Evolutionary conservation across 2,797 vertebrate genomes (phyloP).

Genomic region (Benthosema pterotum): DNA sequence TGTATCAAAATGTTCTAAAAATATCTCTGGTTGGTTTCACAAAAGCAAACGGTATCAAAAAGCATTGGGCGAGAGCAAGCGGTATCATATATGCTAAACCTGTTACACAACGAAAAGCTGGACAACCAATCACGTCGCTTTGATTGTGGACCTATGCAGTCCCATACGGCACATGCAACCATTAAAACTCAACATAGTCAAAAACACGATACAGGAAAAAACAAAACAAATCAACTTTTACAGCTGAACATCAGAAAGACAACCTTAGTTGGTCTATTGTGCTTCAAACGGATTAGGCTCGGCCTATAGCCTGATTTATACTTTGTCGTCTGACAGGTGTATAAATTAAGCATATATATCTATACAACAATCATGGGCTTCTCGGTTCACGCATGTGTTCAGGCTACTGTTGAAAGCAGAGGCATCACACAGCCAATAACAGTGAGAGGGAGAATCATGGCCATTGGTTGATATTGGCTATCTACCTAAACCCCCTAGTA

Average conservation of each 20-base stretch:
- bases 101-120: conserved; percentile 77
- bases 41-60: conserved; percentile 84
- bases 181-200: conserved; percentile 78
- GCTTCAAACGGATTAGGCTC: conserved; percentile 78
- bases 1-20: conserved; percentile 85
- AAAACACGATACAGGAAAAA: conserved; percentile 71
- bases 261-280: conserved; percentile 79
- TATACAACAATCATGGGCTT: conserved; percentile 77
- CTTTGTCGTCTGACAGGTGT: too few species aligned
- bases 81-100: conserved; percentile 73
- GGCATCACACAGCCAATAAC: conserved; percentile 52
- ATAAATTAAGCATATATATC: conserved; percentile 24
- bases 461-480: neutral
- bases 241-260: conserved; percentile 76
- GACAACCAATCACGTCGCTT: conserved; percentile 79
- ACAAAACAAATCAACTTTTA: conserved; percentile 66
- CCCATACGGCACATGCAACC: conserved; percentile 82
- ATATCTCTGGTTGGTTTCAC: conserved; percentile 83
- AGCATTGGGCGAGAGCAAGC: conserved; percentile 80
- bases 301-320: conserved; percentile 38
- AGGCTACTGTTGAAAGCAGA: conserved; percentile 69
- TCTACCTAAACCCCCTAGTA: too few species aligned
- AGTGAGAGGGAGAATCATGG: conserved; percentile 24
- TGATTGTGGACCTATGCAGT: conserved; percentile 77
- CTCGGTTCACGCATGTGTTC: conserved; percentile 65